A percentile compares a stretch with the other conserved stretches of the same genome.
These are phyloP conservation scores for Martes martes DNA, from an alignment of 2,113 vertebrate genomes.

Conservation along the genomic window DNA sequence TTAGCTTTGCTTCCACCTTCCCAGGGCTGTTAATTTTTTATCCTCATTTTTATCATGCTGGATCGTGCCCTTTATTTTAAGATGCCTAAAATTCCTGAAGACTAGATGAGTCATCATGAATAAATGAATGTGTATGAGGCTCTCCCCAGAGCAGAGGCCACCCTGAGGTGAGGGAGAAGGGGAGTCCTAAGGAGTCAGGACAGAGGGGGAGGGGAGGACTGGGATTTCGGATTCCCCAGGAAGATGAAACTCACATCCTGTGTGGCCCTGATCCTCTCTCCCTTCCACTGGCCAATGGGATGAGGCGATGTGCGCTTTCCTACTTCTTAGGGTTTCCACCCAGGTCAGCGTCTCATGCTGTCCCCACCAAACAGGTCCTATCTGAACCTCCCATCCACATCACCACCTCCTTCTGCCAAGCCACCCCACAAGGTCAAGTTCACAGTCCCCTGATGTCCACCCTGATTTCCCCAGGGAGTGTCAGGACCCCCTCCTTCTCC, in stretches of 20 bases:
- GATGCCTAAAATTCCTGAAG: neutral
- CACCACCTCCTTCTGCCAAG: neutral
- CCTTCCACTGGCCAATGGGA: neutral
- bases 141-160: neutral
- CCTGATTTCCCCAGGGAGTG: neutral
- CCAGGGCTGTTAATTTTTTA: neutral
- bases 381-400: neutral
- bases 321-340: neutral
- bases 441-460: neutral
- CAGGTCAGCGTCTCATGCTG: neutral
- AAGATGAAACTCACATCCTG: neutral
- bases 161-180: neutral
- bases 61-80: neutral
- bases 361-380: neutral
- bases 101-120: neutral
- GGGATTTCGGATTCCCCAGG: neutral
- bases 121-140: neutral
- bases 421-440: neutral
- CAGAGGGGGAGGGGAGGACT: too few relatives aligned
- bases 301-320: neutral
- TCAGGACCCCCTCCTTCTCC: neutral
- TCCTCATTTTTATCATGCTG: neutral
- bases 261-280: neutral
- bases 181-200: neutral
- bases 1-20: neutral